Percentiles rank a stretch among this genome's conserved stretches.
Evolutionary conservation across 2,888 invertebrate genomes (phyloP).

Genomic region (Cephus nigrinus): DNA sequence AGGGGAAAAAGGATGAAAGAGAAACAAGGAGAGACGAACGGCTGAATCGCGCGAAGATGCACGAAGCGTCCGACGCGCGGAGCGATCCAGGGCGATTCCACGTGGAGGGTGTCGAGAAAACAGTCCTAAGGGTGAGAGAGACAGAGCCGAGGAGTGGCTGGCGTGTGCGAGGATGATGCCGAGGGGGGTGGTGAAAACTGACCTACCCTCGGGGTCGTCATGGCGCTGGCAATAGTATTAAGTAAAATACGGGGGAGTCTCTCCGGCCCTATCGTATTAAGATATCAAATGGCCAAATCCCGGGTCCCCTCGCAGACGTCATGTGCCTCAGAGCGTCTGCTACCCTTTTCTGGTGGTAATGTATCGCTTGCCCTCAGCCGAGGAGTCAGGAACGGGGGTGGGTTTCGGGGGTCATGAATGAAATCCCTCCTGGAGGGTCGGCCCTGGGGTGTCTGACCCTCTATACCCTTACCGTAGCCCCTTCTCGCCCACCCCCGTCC

Average conservation of each 20-base stretch:
- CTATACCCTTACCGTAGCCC: conserved; percentile 45
- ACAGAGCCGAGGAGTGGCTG: no score
- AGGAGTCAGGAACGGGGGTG: conserved; percentile 38
- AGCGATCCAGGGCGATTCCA: no score
- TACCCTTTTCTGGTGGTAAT: conserved; percentile 58
- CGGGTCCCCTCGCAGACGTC: conserved; percentile 52
- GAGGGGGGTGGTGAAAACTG: conserved; percentile 24
- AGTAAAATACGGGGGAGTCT: conserved; percentile 51
- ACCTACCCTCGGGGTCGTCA: conserved; percentile 27
- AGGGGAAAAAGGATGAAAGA: no score
- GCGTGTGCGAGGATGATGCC: not conserved
- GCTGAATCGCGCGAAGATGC: no score
- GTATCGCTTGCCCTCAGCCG: conserved; percentile 55
- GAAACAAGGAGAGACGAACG: no score
- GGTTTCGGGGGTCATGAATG: conserved; percentile 58
- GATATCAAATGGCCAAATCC: conserved; percentile 64
- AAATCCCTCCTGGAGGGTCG: conserved; percentile 64
- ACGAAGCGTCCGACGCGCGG: no score
- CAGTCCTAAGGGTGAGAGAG: no score
- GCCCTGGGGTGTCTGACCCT: conserved; percentile 61
- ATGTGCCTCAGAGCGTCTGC: conserved; percentile 41
- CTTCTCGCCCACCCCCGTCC: conserved; percentile 30
- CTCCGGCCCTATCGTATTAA: conserved; percentile 56
- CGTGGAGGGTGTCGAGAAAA: no score
- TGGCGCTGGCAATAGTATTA: conserved; percentile 31